Evolutionary conservation across 2,797 vertebrate genomes (phyloP).

Genomic region (Galago senegalensis): DNA sequence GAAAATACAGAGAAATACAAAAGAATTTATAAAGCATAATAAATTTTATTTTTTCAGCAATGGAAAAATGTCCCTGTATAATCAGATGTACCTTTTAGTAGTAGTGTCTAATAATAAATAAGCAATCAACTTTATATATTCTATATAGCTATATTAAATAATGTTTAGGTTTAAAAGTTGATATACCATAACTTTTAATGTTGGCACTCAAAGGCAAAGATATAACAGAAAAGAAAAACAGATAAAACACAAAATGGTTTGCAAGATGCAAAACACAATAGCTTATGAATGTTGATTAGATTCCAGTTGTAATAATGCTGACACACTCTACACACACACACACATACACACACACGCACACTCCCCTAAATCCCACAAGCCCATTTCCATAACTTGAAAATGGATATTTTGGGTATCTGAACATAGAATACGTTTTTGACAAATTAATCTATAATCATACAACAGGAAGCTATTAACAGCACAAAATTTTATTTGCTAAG

Average conservation of each 20-base stretch:
- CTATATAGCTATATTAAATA: slow-evolving; percentile 84
- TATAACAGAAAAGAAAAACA: slow-evolving; percentile 82
- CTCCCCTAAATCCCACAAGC: neutral
- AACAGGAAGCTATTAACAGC: slow-evolving; percentile 75
- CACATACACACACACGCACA: neutral
- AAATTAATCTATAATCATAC: slow-evolving; percentile 77
- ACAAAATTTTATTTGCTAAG: slow-evolving; percentile 78
- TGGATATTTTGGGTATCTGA: slow-evolving; percentile 66
- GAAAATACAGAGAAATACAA: slow-evolving; percentile 87
- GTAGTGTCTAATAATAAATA: slow-evolving; percentile 80
- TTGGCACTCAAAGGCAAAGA: slow-evolving; percentile 86
- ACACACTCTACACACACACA: slow-evolving; percentile 30
- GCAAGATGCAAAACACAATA: slow-evolving; percentile 82
- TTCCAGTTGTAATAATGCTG: slow-evolving; percentile 86
- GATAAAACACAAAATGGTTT: slow-evolving; percentile 79
- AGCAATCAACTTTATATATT: slow-evolving; percentile 82
- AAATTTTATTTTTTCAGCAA: slow-evolving; percentile 83
- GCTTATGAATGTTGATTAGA: slow-evolving; percentile 76
- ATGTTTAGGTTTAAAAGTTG: slow-evolving; percentile 85
- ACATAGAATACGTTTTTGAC: slow-evolving; percentile 68
- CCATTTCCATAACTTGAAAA: slow-evolving; percentile 70
- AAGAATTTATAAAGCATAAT: slow-evolving; percentile 84
- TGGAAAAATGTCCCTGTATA: slow-evolving; percentile 82
- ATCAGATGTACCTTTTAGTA: slow-evolving; percentile 78
- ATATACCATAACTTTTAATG: slow-evolving; percentile 81